Conservation (phyloP, 2,113 vertebrate species). For the Phodopus roborovskii region DNA sequence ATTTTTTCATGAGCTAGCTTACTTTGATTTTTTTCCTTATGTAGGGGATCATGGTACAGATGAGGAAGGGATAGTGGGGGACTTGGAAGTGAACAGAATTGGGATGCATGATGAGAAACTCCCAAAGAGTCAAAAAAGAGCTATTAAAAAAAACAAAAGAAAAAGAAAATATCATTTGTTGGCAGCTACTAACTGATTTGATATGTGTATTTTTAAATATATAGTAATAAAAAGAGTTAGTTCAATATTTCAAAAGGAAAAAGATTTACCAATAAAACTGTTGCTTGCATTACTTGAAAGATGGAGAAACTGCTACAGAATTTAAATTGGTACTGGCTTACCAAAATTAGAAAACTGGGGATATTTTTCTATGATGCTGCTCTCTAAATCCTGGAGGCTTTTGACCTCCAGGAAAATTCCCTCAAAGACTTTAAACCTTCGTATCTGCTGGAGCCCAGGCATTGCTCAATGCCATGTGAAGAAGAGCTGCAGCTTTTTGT, state of each 20-base stretch:
- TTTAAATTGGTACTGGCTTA: neutral
- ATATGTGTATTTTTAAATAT: neutral
- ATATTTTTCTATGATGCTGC: neutral
- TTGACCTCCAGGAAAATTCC: neutral
- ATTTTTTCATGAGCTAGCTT: too few relatives aligned
- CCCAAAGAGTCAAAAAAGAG: too few relatives aligned
- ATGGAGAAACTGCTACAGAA: neutral
- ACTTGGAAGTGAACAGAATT: too few relatives aligned
- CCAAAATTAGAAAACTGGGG: neutral
- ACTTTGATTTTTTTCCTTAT: too few relatives aligned
- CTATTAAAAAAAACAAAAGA: too few relatives aligned
- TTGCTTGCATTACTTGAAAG: neutral
- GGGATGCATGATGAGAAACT: too few relatives aligned
- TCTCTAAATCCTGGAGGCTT: neutral
- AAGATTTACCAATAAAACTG: neutral
- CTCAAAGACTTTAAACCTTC: neutral
- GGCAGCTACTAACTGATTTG: neutral
- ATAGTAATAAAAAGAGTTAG: neutral
- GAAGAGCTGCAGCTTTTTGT: neutral
- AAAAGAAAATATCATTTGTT: neutral
- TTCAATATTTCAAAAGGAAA: slow-evolving; percentile 21
- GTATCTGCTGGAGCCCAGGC: fast-evolving
- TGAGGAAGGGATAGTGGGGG: too few relatives aligned
- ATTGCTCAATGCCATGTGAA: neutral
- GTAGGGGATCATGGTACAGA: too few relatives aligned